Percentiles rank a stretch among this genome's conserved stretches.
Evolutionary conservation across 2,113 vertebrate species (phyloP).

Genomic region (Pogona vitticeps): DNA sequence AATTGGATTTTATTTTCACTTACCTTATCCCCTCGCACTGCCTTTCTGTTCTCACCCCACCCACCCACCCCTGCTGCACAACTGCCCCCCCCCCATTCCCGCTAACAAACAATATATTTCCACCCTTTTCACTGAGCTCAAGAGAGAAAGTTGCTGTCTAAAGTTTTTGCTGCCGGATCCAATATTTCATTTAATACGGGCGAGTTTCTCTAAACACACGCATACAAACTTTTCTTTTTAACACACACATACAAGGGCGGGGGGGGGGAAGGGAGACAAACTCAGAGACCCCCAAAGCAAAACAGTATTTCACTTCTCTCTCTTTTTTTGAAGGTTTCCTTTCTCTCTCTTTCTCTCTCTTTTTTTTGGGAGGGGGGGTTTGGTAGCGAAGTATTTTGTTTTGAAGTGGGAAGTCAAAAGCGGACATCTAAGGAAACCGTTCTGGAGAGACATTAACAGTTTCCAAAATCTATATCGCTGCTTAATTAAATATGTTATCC

Average conservation of each 20-base stretch:
- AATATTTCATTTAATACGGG: constrained; percentile 52
- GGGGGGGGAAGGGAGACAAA: no score
- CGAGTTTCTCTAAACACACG: background rate
- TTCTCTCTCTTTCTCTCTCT: background rate
- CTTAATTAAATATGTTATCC: constrained; percentile 94
- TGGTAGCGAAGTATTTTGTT: constrained; percentile 28
- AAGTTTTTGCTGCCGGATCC: constrained; percentile 23
- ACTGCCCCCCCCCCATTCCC: background rate
- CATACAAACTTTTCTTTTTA: no score
- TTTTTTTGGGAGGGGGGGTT: no score
- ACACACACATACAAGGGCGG: background rate
- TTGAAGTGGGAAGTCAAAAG: constrained; percentile 69
- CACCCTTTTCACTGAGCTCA: background rate
- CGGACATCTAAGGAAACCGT: constrained; percentile 70
- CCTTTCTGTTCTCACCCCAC: background rate
- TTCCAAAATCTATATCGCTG: constrained; percentile 85
- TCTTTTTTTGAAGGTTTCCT: constrained; percentile 41
- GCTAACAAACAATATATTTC: background rate
- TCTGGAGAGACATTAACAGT: constrained; percentile 81
- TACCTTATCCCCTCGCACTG: constrained; percentile 65
- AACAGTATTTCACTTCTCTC: constrained; percentile 38
- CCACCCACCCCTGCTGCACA: background rate
- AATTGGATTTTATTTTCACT: constrained; percentile 86
- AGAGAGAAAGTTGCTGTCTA: background rate
- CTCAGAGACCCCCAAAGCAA: constrained; percentile 26